Percentiles rank a stretch among this genome's conserved stretches.
Evolutionary conservation across 2,113 vertebrate genomes (phyloP).

Genomic region (Otis tarda): DNA sequence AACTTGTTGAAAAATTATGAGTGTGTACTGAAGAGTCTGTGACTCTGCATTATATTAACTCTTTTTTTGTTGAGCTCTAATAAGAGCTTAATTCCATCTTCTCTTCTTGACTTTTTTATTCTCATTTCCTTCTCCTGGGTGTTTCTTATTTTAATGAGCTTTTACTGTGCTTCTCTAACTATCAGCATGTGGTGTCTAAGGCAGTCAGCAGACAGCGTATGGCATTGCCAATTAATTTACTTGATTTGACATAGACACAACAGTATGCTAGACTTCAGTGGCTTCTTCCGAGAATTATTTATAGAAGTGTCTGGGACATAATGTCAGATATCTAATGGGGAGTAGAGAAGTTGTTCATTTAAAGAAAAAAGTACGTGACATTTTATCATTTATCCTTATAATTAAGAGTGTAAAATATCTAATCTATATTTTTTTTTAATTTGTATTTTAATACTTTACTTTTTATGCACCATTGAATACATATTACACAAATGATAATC

Average conservation of each 20-base stretch:
- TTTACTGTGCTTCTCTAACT: background rate
- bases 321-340: background rate
- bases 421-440: background rate
- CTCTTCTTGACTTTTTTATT: background rate
- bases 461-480: background rate
- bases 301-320: background rate
- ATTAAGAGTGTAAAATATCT: background rate
- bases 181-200: background rate
- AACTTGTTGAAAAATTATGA: background rate
- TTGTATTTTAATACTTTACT: background rate
- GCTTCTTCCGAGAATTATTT: slow-evolving; percentile 30
- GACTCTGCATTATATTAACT: background rate
- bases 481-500: background rate
- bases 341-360: background rate
- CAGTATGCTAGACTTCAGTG: background rate
- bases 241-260: slow-evolving; percentile 15
- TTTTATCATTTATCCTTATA: background rate
- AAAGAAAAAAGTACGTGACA: background rate
- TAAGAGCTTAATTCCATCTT: background rate
- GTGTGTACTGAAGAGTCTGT: background rate
- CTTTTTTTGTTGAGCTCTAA: background rate
- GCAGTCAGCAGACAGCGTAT: background rate
- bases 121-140: background rate
- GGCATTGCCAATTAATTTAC: slow-evolving; percentile 43
- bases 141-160: slow-evolving; percentile 15